Percentiles rank a stretch among this genome's conserved stretches.
These are phyloP conservation scores for Pollenia amentaria DNA, from an alignment of 2,888 invertebrate genomes.

Conservation along the genomic window DNA sequence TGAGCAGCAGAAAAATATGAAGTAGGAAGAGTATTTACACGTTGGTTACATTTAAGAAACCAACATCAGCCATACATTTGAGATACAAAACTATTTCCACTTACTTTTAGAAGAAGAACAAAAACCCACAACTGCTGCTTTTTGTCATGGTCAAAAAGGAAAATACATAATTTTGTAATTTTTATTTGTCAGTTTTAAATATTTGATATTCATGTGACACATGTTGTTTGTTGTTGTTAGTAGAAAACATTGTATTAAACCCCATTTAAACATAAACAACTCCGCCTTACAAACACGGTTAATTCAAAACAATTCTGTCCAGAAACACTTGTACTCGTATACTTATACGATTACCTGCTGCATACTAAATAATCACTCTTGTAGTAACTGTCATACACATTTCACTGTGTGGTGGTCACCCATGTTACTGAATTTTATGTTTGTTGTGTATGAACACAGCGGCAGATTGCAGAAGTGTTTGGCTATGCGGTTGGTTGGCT, in stretches of 20 bases:
- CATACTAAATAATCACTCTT: conserved; percentile 6
- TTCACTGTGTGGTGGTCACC: conserved; percentile 72
- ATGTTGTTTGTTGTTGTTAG: conserved; percentile 42
- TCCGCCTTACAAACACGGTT: conserved; percentile 7
- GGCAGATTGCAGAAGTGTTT: not conserved
- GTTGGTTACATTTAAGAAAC: conserved; percentile 27
- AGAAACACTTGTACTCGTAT: conserved; percentile 10
- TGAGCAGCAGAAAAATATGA: conserved; percentile 16
- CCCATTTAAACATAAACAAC: conserved; percentile 42
- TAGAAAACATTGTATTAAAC: conserved; percentile 45
- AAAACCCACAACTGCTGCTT: conserved; percentile 37
- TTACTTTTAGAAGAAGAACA: conserved; percentile 8
- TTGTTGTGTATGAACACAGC: conserved; percentile 6
- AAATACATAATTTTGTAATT: conserved; percentile 61
- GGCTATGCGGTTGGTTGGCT: not conserved
- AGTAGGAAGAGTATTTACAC: conserved; percentile 2
- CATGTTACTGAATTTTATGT: conserved; percentile 71
- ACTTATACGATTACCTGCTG: not conserved
- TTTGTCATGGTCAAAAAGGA: not conserved
- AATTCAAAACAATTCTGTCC: conserved; percentile 30
- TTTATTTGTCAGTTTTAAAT: conserved; percentile 70
- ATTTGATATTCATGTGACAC: conserved; percentile 64
- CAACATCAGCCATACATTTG: not conserved
- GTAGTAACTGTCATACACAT: conserved; percentile 64
- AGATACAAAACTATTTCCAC: not conserved